phyloP scores from a whole-genome alignment of 2,113 vertebrate species.

The Megaptera novaeangliae region DNA sequence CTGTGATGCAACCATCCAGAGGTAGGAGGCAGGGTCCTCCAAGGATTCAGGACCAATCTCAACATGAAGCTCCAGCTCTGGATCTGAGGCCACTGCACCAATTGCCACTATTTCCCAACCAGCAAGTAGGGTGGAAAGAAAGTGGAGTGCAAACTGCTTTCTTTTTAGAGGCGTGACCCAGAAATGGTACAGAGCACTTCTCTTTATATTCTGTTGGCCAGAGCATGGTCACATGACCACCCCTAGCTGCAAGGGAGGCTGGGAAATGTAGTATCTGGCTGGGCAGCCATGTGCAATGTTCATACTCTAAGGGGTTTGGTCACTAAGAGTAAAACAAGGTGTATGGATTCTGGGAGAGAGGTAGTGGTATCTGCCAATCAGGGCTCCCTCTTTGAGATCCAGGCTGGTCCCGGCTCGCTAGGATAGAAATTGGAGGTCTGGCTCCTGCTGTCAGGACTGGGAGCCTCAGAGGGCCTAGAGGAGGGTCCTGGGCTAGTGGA shows the following conservation, averaged over 20 bases:
- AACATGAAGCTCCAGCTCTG: background rate
- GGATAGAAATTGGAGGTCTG: background rate
- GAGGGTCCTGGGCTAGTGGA: background rate
- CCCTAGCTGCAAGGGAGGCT: background rate
- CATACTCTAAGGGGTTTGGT: background rate
- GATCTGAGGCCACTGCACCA: background rate
- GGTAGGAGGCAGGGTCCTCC: background rate
- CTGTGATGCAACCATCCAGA: too few species aligned
- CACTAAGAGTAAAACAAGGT: background rate
- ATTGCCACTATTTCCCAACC: background rate
- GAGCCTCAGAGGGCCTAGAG: background rate
- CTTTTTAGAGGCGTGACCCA: background rate
- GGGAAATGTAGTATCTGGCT: constrained; percentile 51
- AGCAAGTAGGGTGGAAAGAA: background rate
- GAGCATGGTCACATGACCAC: background rate
- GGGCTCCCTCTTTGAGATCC: background rate
- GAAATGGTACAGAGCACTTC: background rate
- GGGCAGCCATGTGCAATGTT: background rate
- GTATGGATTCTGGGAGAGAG: background rate
- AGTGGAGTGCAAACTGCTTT: background rate
- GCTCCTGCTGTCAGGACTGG: background rate
- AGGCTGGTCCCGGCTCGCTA: background rate
- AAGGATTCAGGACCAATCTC: background rate
- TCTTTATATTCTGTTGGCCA: background rate
- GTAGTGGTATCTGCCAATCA: background rate